These are phyloP conservation scores for Leptopterna dolabrata DNA, from an alignment of 2,888 invertebrate genomes.

Conservation along the genomic window DNA sequence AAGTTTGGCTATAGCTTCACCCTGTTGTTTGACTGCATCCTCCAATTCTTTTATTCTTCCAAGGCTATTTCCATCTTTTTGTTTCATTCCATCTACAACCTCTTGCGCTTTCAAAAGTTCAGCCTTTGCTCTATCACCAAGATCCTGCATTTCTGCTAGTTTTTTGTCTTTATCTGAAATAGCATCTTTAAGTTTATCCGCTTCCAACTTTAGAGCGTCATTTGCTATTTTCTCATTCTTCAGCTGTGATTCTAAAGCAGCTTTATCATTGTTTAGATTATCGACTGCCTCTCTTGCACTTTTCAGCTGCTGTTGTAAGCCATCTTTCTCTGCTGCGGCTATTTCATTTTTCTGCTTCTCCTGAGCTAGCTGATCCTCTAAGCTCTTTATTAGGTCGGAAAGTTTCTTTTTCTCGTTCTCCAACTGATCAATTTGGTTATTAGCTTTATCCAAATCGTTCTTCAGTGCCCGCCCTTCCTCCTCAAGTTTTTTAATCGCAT, in stretches of 20 bases:
- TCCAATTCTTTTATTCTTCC: conserved; percentile 6
- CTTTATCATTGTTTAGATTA: conserved; percentile 16
- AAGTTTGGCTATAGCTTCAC: conserved; percentile 18
- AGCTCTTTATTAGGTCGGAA: not conserved
- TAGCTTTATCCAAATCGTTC: not conserved
- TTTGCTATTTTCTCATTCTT: not conserved
- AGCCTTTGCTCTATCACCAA: not conserved
- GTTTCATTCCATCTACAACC: conserved; percentile 37
- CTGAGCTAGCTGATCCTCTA: not conserved
- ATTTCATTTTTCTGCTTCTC: not conserved
- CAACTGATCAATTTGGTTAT: not conserved
- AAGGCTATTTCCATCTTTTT: not conserved
- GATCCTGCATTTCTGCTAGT: conserved; percentile 13
- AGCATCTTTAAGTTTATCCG: conserved; percentile 1
- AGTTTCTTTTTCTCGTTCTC: conserved; percentile 17
- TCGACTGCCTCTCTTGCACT: conserved; percentile 30
- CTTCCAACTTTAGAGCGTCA: conserved; percentile 20
- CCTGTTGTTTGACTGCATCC: not conserved
- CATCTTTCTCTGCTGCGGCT: not conserved
- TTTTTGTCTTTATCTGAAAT: conserved; percentile 15
- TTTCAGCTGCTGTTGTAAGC: conserved; percentile 4
- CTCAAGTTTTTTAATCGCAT: not conserved
- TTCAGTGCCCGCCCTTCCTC: not conserved
- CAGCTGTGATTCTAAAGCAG: not conserved
- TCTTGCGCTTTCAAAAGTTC: not conserved